A percentile compares a stretch with the other conserved stretches of the same genome.
These are phyloP conservation scores for Orthosia gracilis DNA, from an alignment of 2,888 invertebrate genomes.

Conservation along the genomic window DNA sequence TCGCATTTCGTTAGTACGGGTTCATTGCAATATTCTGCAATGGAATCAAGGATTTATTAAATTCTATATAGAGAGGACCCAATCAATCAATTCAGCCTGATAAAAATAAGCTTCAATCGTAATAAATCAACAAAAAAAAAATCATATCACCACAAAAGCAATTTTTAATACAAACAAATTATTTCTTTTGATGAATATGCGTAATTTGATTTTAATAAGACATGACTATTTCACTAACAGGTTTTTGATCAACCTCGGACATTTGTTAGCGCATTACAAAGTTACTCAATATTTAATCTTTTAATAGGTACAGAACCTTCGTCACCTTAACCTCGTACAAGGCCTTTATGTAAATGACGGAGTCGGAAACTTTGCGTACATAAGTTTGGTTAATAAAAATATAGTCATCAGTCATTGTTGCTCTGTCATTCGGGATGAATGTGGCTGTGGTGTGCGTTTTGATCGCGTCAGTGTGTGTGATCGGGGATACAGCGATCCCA, in stretches of 20 bases:
- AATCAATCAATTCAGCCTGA: constrained; percentile 1
- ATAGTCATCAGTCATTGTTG: constrained; percentile 40
- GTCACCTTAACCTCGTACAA: constrained; percentile 42
- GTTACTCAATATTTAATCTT: constrained; percentile 13
- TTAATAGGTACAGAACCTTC: constrained; percentile 51
- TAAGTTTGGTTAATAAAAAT: constrained; percentile 48
- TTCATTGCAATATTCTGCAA: neutral
- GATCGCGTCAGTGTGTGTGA: constrained; percentile 27
- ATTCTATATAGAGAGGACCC: neutral
- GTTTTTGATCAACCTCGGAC: constrained; percentile 23
- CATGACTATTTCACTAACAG: constrained; percentile 18
- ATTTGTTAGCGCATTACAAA: constrained; percentile 15
- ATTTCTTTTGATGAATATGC: constrained; percentile 2
- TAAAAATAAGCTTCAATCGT: neutral
- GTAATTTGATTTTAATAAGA: constrained; percentile 33
- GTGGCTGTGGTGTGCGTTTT: constrained; percentile 28
- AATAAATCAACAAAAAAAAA: constrained; percentile 3
- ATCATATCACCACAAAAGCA: constrained; percentile 20
- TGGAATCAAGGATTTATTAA: neutral
- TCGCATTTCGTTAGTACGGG: too few relatives aligned
- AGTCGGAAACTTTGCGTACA: constrained; percentile 38
- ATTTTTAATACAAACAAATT: constrained; percentile 18
- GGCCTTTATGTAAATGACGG: constrained; percentile 46
- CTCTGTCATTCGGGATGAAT: constrained; percentile 45
- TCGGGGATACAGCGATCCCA: neutral